Base-by-base conservation (phyloP, 2,797 vertebrate species). In the Furcifer pardalis region DNA sequence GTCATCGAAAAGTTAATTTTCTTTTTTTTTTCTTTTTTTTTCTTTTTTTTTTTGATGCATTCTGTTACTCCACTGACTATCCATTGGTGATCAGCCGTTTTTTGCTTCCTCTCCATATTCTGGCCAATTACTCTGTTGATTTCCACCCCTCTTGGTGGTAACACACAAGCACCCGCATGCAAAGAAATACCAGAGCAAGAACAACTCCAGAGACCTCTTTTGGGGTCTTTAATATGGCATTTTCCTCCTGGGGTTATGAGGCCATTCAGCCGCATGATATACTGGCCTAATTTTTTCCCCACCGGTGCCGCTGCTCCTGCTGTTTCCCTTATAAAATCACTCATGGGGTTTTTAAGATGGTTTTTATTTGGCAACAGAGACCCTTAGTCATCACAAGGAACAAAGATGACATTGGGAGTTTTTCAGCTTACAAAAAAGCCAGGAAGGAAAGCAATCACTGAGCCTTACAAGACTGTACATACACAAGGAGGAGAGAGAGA, bases 101-200 rank as follows among this genome's bases (percentile, higher is more conserved):
- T 65, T 32, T 30, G 63, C 63, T 65, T 42, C 6, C 13, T 19
- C 52, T 56, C 52, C 19, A 56, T 19, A 56, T 56, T 56, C 21
- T 56, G 52, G 52, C 21, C 21, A 19, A 15, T 19, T 19, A 21
- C 52, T 56, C 52, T 19, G 52, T 56, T 56, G 2, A 15, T 2
- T 65, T n/a, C n/a, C n/a, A n/a, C n/a, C n/a, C n/a, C n/a, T 12
- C 8, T 32, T 44, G 27, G 23, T 52, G 59, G 59, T 10, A 49
- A 73, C 13, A 37, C 27, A 44, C 88, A 46, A 81, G 82, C 19
- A 73, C 25, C 35, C 79, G 72, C 59, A 86, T 72, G 78, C 37
- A 75, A 37, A 40, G 46, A 77, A 66, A 89, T 59, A 77, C 46
- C 72, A 49, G 60, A 35, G 7, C 27, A 21, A 4, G 12, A 75